Evolutionary conservation across 2,113 vertebrate species (phyloP), one percentile per base, ranked within the genome.

Genomic region (Tautogolabrus adspersus): DNA sequence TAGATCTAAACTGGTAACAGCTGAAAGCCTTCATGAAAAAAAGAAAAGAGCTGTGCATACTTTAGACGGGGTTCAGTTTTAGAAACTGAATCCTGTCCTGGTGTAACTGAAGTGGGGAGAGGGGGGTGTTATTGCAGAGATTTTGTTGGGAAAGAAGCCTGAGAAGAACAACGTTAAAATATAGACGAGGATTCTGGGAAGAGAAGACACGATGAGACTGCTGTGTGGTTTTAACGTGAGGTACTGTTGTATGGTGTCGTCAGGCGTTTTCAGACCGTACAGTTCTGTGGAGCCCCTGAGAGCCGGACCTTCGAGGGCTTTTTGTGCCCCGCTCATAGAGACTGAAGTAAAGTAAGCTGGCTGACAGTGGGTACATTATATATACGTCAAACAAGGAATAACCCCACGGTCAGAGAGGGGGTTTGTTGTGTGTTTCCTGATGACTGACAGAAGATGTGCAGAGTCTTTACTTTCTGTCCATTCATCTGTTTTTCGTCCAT

Each of bases 221-320:
- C 60, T 73, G 69, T 79, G 67, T 72, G 59, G 55, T 30, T n/a
- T 63, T 52, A 47, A 57, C 8, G 12, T 76, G 87, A 91, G 86
- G 89, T 91, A 83, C 71, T 68, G 89, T 86, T 84, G 84, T 87
- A 37, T 79, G 66, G 75, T 58, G 82, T 76, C 18, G 1, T n/a
- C n/a, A 52, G 49, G 49, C 49, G 49, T 52, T 52, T 52, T 52
- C 49, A 52, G 49, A n/a, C 49, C 18, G 6, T 2, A 51, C 47
- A 51, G 47, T 51, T 19, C 6, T 8, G 19, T 18, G 8, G 47
- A 8, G 47, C 18, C 19, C 47, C 18, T 18, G 10, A 44, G 11
- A 44, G 10, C 42, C 42, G 1, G 42, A 51, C 47, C 47, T n/a
- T 19, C 7, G 7, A 19, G 18, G 47, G 8, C 19, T n/a, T 8